A percentile compares a stretch with the other conserved stretches of the same genome.
Evolutionary conservation across 2,888 invertebrate species (phyloP).

Genomic region (Disparrhopalites patrizii): DNA sequence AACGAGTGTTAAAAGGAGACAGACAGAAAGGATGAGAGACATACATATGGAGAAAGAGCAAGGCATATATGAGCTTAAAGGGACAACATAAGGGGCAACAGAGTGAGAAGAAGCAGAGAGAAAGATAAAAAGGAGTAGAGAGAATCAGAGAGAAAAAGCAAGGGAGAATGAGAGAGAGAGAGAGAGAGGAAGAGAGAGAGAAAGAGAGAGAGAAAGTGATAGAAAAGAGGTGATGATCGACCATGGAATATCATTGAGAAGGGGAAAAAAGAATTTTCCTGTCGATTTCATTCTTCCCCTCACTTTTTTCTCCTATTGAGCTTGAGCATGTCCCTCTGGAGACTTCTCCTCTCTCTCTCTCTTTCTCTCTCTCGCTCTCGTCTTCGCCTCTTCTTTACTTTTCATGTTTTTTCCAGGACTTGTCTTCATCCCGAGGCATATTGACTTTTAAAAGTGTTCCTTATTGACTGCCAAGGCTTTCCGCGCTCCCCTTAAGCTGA

Average conservation of each 20-base stretch:
- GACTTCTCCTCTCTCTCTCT: slow-evolving; percentile 30
- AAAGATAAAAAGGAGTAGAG: slow-evolving; percentile 1
- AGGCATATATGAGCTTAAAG: too few relatives aligned
- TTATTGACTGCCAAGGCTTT: too few relatives aligned
- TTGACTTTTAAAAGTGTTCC: slow-evolving; percentile 41
- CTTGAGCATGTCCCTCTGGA: slow-evolving; percentile 30
- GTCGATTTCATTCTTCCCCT: slow-evolving; percentile 40
- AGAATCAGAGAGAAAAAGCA: neutral
- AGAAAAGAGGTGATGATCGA: slow-evolving; percentile 1
- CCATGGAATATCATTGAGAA: slow-evolving; percentile 12
- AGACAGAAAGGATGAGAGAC: too few relatives aligned
- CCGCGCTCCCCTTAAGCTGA: slow-evolving; percentile 3
- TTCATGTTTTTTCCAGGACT: too few relatives aligned
- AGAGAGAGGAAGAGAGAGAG: neutral
- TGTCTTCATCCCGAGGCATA: slow-evolving; percentile 39
- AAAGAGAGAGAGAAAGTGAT: slow-evolving; percentile 11
- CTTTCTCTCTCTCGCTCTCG: slow-evolving; percentile 11
- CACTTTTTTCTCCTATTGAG: slow-evolving; percentile 30
- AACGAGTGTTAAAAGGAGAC: too few relatives aligned
- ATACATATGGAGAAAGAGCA: too few relatives aligned
- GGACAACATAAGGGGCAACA: too few relatives aligned
- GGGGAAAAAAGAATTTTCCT: slow-evolving; percentile 38
- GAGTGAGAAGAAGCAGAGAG: neutral
- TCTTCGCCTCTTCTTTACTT: too few relatives aligned
- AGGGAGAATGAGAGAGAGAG: neutral